Conservation (phyloP, 2,888 invertebrate species). For the Isoperla grammatica region DNA sequence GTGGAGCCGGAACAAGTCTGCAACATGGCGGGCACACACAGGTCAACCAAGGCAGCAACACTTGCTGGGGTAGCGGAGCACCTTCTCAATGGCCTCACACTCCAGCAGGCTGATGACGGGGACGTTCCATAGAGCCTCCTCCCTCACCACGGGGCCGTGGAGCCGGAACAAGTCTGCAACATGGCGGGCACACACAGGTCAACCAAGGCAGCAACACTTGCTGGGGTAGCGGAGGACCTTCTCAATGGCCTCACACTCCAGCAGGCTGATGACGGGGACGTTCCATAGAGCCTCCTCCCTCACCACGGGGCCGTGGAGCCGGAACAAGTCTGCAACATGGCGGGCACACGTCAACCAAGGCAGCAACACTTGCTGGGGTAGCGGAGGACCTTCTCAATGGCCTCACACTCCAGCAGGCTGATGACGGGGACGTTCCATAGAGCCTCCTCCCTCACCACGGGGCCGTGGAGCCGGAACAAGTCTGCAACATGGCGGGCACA, state of each 20-base stretch:
- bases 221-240: constrained; percentile 67
- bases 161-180: constrained; percentile 58
- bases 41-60: background rate
- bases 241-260: constrained; percentile 66
- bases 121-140: constrained; percentile 67
- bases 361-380: constrained; percentile 64
- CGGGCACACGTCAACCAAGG: no score
- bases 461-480: constrained; percentile 64
- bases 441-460: constrained; percentile 70
- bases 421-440: constrained; percentile 67
- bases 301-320: constrained; percentile 66
- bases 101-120: constrained; percentile 69
- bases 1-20: constrained; percentile 64
- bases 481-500: constrained; percentile 47
- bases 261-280: constrained; percentile 65
- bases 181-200: background rate
- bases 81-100: constrained; percentile 65
- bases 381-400: constrained; percentile 73
- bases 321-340: constrained; percentile 57
- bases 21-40: constrained; percentile 33
- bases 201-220: no score
- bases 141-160: constrained; percentile 72
- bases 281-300: constrained; percentile 72
- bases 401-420: constrained; percentile 62
- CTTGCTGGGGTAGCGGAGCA: constrained; percentile 65